A percentile compares a stretch with the other conserved stretches of the same genome.
These are phyloP conservation scores for Lottia scabra DNA, from an alignment of 2,888 invertebrate genomes.

Conservation along the genomic window DNA sequence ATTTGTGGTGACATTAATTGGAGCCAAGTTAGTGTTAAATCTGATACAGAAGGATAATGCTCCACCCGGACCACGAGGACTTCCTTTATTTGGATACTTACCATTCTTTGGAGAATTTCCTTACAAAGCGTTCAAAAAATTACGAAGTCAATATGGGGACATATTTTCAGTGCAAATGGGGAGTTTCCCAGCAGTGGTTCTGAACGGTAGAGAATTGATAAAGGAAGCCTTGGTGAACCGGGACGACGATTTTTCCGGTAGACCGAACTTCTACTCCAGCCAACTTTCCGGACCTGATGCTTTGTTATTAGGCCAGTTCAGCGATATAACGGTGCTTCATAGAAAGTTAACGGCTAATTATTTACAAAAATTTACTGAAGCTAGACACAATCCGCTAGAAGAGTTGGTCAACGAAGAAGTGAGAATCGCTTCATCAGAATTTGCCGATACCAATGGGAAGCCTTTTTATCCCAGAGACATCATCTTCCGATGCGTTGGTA, in stretches of 20 bases:
- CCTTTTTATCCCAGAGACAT: slow-evolving; percentile 12
- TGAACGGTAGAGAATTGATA: slow-evolving; percentile 31
- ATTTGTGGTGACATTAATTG: too few species aligned
- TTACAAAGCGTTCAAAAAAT: slow-evolving; percentile 18
- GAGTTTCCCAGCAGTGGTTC: slow-evolving; percentile 30
- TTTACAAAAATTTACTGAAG: slow-evolving; percentile 19
- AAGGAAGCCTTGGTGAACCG: slow-evolving; percentile 18
- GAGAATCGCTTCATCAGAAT: background rate
- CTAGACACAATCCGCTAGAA: slow-evolving; percentile 11
- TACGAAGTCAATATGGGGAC: slow-evolving; percentile 29
- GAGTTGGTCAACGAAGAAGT: slow-evolving; percentile 18
- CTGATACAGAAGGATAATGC: background rate
- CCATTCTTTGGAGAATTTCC: slow-evolving; percentile 30
- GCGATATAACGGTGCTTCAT: slow-evolving; percentile 18
- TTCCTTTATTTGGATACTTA: slow-evolving; percentile 35
- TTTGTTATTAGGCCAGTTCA: slow-evolving; percentile 18
- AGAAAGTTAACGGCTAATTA: slow-evolving; percentile 25
- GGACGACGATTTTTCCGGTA: slow-evolving; percentile 25
- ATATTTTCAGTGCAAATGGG: slow-evolving; percentile 34
- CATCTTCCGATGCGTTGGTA: slow-evolving; percentile 8
- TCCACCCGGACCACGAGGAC: slow-evolving; percentile 34
- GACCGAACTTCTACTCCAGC: slow-evolving; percentile 27
- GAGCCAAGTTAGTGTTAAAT: background rate
- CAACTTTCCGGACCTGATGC: slow-evolving; percentile 14
- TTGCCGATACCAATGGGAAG: background rate